Percentiles rank a stretch among this genome's conserved stretches.
phyloP scores from a whole-genome alignment of 2,888 invertebrate genomes.

The Hydriomena furcata region DNA sequence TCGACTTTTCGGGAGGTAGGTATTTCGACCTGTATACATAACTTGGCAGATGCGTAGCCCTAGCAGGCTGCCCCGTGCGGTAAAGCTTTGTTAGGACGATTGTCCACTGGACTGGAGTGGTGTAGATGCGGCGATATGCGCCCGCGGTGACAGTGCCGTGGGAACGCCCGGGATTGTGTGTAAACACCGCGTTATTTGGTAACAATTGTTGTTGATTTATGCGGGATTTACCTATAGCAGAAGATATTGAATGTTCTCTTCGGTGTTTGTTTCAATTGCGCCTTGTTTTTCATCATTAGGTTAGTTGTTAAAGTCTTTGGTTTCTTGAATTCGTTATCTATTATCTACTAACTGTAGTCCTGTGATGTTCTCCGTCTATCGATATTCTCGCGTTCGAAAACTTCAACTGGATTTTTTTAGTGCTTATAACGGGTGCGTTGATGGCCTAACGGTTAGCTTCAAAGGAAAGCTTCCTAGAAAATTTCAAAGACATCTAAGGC shows the following conservation, averaged over 20 bases:
- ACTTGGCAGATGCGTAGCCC: slow-evolving; percentile 10
- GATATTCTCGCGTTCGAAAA: background rate
- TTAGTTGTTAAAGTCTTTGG: background rate
- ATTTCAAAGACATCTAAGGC: slow-evolving; percentile 47
- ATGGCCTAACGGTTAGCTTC: slow-evolving; percentile 42
- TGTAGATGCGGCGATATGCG: slow-evolving; percentile 78
- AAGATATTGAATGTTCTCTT: slow-evolving; percentile 15
- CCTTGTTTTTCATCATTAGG: background rate
- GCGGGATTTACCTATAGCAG: slow-evolving; percentile 21
- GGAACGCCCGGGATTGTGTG: slow-evolving; percentile 72
- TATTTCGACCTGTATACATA: background rate
- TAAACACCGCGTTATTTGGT: slow-evolving; percentile 62
- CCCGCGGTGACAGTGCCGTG: slow-evolving; percentile 78
- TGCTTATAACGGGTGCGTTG: slow-evolving; percentile 22
- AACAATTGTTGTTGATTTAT: slow-evolving; percentile 57
- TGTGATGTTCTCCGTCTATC: background rate
- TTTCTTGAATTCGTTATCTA: background rate
- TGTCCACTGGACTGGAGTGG: slow-evolving; percentile 78
- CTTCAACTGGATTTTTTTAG: slow-evolving; percentile 18
- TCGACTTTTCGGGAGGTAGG: too few species aligned
- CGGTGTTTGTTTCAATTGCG: slow-evolving; percentile 15
- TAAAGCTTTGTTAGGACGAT: slow-evolving; percentile 81
- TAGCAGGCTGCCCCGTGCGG: slow-evolving; percentile 39
- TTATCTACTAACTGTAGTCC: too few species aligned
- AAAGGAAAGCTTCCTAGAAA: slow-evolving; percentile 44